Percentiles rank a stretch among this genome's conserved stretches.
Evolutionary conservation across 2,797 vertebrate species (phyloP).

Genomic region (Lacerta agilis): DNA sequence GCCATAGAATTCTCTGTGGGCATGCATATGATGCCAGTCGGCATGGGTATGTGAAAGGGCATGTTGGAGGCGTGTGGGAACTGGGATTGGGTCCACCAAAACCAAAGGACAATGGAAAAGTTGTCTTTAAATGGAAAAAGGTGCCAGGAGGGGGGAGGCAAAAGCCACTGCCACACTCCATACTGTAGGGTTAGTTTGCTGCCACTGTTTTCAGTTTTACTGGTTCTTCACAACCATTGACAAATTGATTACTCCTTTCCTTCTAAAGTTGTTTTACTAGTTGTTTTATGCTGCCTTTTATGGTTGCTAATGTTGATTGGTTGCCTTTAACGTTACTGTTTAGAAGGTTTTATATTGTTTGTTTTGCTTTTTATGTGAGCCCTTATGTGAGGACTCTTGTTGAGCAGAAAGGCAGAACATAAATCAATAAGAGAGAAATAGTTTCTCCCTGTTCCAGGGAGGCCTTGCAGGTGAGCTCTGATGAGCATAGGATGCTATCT

Average conservation of each 20-base stretch:
- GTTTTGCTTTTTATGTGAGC: not conserved
- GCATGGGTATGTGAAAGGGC: no score
- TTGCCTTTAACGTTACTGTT: not conserved
- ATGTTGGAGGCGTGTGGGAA: no score
- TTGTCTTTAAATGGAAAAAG: not conserved
- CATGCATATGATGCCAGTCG: no score
- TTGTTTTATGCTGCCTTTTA: not conserved
- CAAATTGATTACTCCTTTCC: not conserved
- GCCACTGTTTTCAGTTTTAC: not conserved
- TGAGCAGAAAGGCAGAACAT: not conserved
- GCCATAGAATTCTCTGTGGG: no score
- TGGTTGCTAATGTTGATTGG: constrained; percentile 14
- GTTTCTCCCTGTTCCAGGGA: not conserved
- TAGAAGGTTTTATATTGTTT: constrained; percentile 8
- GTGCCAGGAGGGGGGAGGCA: no score
- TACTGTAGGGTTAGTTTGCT: no score
- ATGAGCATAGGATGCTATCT: not conserved
- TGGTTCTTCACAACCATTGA: not conserved
- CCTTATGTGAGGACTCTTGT: not conserved
- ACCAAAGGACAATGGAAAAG: not conserved
- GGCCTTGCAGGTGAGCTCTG: not conserved
- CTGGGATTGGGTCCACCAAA: no score
- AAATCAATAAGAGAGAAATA: not conserved
- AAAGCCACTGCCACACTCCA: no score
- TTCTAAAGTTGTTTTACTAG: not conserved